Conservation (phyloP, 2,888 invertebrate genomes). For the Glyphotaelius pellucidus region DNA sequence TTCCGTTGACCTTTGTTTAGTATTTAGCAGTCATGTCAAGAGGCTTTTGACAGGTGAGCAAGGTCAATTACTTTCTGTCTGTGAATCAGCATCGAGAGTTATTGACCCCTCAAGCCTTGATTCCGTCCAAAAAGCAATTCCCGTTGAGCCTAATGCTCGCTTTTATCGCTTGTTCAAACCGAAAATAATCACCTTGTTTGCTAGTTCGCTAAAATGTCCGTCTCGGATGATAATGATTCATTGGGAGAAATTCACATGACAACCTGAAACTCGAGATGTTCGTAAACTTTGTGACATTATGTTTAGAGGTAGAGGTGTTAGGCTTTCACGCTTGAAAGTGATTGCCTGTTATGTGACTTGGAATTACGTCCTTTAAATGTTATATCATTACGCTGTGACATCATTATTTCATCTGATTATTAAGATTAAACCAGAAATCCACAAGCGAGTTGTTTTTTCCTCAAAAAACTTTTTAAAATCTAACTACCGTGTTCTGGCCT, state of each 20-base stretch:
- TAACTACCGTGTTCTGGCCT: background rate
- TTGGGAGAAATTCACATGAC: background rate
- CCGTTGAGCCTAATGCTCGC: background rate
- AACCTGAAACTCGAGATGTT: background rate
- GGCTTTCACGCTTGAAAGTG: background rate
- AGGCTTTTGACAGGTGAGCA: conserved; percentile 25
- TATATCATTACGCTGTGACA: conserved; percentile 3
- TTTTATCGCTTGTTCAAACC: conserved; percentile 32
- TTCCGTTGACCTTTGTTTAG: conserved; percentile 12
- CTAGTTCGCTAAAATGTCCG: background rate
- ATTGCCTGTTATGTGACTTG: background rate
- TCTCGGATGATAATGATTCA: background rate
- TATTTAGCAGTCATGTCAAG: conserved; percentile 1
- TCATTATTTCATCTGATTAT: background rate
- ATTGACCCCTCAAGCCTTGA: conserved; percentile 34
- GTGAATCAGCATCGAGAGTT: background rate
- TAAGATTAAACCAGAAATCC: background rate
- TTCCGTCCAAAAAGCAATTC: conserved; percentile 7
- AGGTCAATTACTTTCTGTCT: conserved; percentile 21
- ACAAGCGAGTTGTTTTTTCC: background rate
- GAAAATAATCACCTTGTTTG: background rate
- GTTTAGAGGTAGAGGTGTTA: background rate
- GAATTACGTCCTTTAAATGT: background rate
- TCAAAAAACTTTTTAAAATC: background rate
- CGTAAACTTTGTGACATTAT: background rate